These are phyloP conservation scores for Microhierax caerulescens DNA, from an alignment of 2,797 vertebrate species.

Conservation along the genomic window DNA sequence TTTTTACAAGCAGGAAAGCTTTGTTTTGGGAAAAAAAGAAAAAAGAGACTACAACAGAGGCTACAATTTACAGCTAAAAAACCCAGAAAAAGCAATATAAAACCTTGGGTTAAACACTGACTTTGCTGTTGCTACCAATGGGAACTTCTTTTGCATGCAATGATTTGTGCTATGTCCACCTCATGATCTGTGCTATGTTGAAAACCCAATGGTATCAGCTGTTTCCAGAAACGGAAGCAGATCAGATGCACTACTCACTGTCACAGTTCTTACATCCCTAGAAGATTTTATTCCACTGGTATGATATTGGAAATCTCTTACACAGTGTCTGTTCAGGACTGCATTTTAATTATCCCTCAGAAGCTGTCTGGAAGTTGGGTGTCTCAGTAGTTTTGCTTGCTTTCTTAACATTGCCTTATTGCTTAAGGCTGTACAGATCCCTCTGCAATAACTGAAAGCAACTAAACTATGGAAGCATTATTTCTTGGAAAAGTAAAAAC, in stretches of 20 bases:
- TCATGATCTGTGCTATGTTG: neutral
- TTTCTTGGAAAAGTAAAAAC: conserved; percentile 56
- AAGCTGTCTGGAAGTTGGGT: conserved; percentile 43
- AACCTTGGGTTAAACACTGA: neutral
- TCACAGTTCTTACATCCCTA: conserved; percentile 10
- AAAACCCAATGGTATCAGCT: neutral
- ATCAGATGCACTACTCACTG: neutral
- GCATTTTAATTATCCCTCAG: conserved; percentile 61
- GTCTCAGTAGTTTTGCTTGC: conserved; percentile 44
- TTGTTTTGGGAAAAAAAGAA: neutral
- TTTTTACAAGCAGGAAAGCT: neutral
- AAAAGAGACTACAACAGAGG: neutral
- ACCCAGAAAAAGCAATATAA: neutral
- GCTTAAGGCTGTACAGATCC: conserved; percentile 50
- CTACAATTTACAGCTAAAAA: neutral
- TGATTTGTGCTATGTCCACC: neutral
- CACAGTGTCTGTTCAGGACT: neutral
- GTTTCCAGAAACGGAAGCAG: neutral
- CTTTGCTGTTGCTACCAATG: neutral
- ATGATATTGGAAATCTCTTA: conserved; percentile 9
- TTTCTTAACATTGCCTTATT: conserved; percentile 31
- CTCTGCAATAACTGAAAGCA: conserved; percentile 36
- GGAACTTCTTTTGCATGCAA: neutral
- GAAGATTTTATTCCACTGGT: conserved; percentile 36
- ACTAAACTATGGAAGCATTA: conserved; percentile 55